These are phyloP conservation scores for Brachyhypopomus occidentalis DNA, from an alignment of 2,113 vertebrate genomes.

Conservation along the genomic window DNA sequence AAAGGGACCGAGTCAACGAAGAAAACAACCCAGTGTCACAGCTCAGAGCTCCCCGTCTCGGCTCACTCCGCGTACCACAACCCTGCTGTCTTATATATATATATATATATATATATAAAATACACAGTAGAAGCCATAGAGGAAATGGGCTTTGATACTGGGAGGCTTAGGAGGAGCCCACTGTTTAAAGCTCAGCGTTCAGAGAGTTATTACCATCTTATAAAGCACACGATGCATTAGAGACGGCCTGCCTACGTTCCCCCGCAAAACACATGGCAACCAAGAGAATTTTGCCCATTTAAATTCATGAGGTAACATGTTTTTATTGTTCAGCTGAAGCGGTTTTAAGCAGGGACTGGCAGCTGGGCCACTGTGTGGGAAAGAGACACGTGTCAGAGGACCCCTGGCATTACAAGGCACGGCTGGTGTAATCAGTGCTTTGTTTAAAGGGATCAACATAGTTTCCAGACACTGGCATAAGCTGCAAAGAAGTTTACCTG, in stretches of 20 bases:
- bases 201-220: slow-evolving; percentile 27
- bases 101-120: no score
- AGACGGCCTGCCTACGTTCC: slow-evolving; percentile 14
- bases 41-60: slow-evolving; percentile 56
- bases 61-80: background rate
- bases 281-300: background rate
- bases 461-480: background rate
- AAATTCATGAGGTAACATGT: slow-evolving; percentile 8
- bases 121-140: background rate
- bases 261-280: background rate
- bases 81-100: background rate
- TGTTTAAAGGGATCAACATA: background rate
- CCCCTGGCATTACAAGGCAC: no score
- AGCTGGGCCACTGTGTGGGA: background rate
- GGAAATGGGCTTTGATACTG: slow-evolving; percentile 15
- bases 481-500: background rate
- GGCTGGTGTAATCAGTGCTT: background rate
- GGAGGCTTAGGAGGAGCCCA: background rate
- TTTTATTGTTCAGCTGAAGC: background rate
- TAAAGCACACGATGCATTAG: background rate
- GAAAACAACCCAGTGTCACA: slow-evolving; percentile 54
- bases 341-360: background rate
- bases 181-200: slow-evolving; percentile 21
- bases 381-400: background rate
- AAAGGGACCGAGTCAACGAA: slow-evolving; percentile 19